These are phyloP conservation scores for Gasterosteus nipponicus DNA, from an alignment of 2,113 vertebrate genomes.

Conservation along the genomic window DNA sequence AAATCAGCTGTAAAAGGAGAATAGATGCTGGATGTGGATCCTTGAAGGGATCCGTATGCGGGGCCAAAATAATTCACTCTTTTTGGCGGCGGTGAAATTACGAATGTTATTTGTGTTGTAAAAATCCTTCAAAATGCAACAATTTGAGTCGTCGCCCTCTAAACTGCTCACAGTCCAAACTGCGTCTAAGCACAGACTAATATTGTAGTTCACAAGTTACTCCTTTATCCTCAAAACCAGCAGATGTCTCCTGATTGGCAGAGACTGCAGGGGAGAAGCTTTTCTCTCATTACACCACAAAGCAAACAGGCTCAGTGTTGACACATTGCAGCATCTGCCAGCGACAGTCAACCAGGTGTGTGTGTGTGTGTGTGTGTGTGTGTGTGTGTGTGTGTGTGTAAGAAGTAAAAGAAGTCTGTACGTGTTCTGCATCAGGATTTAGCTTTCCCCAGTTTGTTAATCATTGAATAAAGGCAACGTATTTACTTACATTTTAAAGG, in stretches of 20 bases:
- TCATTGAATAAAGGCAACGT: not conserved
- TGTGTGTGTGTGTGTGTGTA: not conserved
- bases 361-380: not conserved
- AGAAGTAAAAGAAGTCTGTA: not conserved
- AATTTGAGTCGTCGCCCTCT: not conserved
- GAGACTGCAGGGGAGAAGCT: not conserved
- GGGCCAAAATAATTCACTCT: no score
- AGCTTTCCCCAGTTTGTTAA: not conserved
- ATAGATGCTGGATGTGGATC: not conserved
- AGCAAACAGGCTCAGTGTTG: not conserved
- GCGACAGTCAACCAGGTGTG: not conserved
- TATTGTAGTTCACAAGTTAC: not conserved
- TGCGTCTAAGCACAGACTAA: not conserved
- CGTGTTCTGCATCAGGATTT: not conserved
- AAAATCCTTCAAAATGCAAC: not conserved
- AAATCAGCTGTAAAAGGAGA: not conserved
- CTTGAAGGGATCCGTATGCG: not conserved
- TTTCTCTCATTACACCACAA: constrained; percentile 11
- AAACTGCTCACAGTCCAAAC: not conserved
- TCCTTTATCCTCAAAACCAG: not conserved
- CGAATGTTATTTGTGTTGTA: not conserved
- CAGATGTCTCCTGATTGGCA: constrained; percentile 7
- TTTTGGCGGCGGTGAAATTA: not conserved
- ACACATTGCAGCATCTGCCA: constrained; percentile 7
- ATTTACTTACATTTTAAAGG: not conserved